Evolutionary conservation across 1,140 invertebrate genomes (phyloP), one percentile per base, ranked within the genome.

Genomic region (Macrotrachela quadricornifera): DNA sequence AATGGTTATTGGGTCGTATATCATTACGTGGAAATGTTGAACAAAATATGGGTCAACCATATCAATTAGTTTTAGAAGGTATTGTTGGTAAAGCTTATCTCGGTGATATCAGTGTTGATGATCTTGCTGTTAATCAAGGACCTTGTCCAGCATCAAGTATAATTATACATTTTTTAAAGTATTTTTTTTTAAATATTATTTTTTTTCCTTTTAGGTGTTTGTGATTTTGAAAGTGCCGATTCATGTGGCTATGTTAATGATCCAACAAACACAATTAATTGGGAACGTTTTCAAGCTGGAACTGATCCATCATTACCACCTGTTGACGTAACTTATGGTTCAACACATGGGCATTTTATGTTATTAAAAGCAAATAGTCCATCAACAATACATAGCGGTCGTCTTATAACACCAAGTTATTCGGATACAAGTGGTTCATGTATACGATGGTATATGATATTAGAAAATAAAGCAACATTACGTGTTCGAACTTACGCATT

Each of bases 51-150:
- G 17, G 57, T 52, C 10, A 36, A 54, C 13, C 57, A 59, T 10
- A 52, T 57, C 47, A 36, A 46, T 11, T 62, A 14, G 21, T 56
- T 11, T 54, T 61, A 43, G 56, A 61, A 46, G 56, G 51, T 39
- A 39, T 55, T 6, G 54, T 55, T 44, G 57, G 58, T 16, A 52
- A 47, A 45, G 55, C 57, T n/a, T 50, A 50, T 45, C 46, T 51
- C 9, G 59, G 59, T 37, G 62, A 62, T 54, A 61, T 65, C 40
- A 60, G 62, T 13, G 58, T 67, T 52, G 65, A 67, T 57, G 63
- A 65, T 49, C 59, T 65, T 17, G 30, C 37, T 9, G 57, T 63
- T 38, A 49, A 52, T 18, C 59, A 59, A 38, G 61, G 62, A 56
- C 41, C 40, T 8, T 63, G 62, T 58, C 52, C 57, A 36, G 18